phyloP scores from a whole-genome alignment of 2,888 invertebrate species.

The Phalera bucephala region DNA sequence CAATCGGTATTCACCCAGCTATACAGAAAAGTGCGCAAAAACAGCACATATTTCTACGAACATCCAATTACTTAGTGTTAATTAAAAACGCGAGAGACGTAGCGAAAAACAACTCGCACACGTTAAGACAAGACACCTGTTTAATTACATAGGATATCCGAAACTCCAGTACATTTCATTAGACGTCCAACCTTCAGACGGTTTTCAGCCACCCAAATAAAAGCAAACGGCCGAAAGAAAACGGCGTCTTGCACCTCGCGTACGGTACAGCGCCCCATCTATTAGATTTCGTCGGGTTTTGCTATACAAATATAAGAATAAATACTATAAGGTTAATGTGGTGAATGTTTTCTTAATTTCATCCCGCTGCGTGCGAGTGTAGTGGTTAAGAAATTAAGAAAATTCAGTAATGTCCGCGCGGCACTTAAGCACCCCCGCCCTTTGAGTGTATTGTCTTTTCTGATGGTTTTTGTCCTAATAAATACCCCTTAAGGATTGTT shows the following conservation, averaged over 20 bases:
- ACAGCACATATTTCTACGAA: too few species aligned
- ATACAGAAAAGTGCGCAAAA: too few species aligned
- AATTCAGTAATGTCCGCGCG: constrained; percentile 68
- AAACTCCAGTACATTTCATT: constrained; percentile 42
- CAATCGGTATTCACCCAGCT: too few species aligned
- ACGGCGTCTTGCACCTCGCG: constrained; percentile 26
- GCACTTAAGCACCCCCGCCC: constrained; percentile 66
- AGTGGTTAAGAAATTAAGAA: constrained; percentile 80
- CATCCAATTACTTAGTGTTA: constrained; percentile 27
- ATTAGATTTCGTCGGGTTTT: constrained; percentile 41
- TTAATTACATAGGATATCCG: constrained; percentile 45
- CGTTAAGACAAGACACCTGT: constrained; percentile 37
- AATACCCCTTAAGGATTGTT: constrained; percentile 68
- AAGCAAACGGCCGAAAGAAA: constrained; percentile 25
- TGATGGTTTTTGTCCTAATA: constrained; percentile 73
- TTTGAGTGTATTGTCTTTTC: constrained; percentile 69
- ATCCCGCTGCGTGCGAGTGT: constrained; percentile 70
- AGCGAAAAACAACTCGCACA: not conserved
- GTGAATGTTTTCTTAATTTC: constrained; percentile 81
- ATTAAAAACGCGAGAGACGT: constrained; percentile 16
- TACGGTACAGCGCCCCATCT: constrained; percentile 26
- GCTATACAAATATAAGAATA: constrained; percentile 48
- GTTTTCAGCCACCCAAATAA: constrained; percentile 34
- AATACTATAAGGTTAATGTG: constrained; percentile 61
- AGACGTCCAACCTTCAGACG: constrained; percentile 38